phyloP scores from a whole-genome alignment of 2,888 invertebrate genomes.

The Amblyjoppa fuscipennis region DNA sequence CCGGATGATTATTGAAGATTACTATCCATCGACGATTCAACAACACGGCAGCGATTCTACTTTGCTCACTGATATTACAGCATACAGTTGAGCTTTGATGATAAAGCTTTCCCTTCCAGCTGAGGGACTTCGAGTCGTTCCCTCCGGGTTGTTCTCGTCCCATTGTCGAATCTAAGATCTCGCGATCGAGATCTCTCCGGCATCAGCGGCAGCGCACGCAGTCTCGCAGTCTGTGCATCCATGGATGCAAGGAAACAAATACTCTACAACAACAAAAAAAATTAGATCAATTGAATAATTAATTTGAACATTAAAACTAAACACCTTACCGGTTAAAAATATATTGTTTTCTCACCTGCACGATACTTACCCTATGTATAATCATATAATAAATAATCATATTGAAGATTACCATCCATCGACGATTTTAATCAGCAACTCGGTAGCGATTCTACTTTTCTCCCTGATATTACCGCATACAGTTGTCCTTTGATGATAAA shows the following conservation, averaged over 20 bases:
- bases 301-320: no score
- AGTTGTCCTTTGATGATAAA: slow-evolving; percentile 19
- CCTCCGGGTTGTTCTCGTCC: slow-evolving; percentile 41
- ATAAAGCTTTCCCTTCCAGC: slow-evolving; percentile 11
- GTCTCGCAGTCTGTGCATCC: slow-evolving; percentile 63
- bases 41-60: background rate
- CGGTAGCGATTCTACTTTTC: background rate
- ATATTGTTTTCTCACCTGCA: no score
- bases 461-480: background rate
- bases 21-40: background rate
- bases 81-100: slow-evolving; percentile 3
- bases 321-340: no score
- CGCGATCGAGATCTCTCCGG: slow-evolving; percentile 61
- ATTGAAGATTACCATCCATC: background rate
- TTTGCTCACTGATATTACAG: background rate
- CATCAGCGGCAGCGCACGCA: background rate
- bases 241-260: slow-evolving; percentile 17
- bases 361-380: no score
- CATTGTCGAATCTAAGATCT: slow-evolving; percentile 67
- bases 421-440: background rate
- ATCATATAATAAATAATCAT: no score
- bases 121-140: slow-evolving; percentile 12
- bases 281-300: no score
- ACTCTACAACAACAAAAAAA: no score
- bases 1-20: no score